These are phyloP conservation scores for Epizoanthus fatuus DNA, from an alignment of 92 coral and sea anemone genomes.

Conservation along the genomic window DNA sequence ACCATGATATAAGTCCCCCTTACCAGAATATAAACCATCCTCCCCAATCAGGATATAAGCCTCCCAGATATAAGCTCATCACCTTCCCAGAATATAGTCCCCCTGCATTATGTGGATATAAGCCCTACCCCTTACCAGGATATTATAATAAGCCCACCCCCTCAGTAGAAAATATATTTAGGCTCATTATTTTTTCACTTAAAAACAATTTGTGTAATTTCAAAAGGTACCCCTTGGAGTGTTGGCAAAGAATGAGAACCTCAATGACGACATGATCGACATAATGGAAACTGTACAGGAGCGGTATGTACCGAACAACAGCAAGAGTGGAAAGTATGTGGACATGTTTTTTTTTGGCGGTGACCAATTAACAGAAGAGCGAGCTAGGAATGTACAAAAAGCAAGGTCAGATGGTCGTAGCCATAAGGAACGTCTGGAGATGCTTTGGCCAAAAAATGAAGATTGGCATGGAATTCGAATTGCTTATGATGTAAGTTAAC, in stretches of 20 bases:
- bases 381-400: conserved; percentile 75
- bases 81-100: too few relatives aligned
- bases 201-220: not conserved
- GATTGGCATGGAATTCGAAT: conserved; percentile 82
- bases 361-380: conserved; percentile 74
- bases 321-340: conserved; percentile 19
- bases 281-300: conserved; percentile 62
- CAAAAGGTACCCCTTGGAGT: not conserved
- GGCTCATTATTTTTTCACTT: not conserved
- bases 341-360: conserved; percentile 68
- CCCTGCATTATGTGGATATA: too few relatives aligned
- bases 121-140: too few relatives aligned
- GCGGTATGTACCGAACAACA: conserved; percentile 58
- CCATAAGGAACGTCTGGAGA: conserved; percentile 50
- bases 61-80: too few relatives aligned
- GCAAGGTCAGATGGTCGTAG: conserved; percentile 66
- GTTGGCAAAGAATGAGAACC: conserved; percentile 60
- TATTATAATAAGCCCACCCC: too few relatives aligned
- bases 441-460: conserved; percentile 77
- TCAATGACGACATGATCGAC: conserved; percentile 77
- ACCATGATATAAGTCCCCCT: too few relatives aligned
- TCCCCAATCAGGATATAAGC: too few relatives aligned
- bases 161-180: not conserved
- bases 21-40: too few relatives aligned
- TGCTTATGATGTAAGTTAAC: conserved; percentile 57